phyloP scores from a whole-genome alignment of 2,888 invertebrate species.

The Amphimallon solstitiale region DNA sequence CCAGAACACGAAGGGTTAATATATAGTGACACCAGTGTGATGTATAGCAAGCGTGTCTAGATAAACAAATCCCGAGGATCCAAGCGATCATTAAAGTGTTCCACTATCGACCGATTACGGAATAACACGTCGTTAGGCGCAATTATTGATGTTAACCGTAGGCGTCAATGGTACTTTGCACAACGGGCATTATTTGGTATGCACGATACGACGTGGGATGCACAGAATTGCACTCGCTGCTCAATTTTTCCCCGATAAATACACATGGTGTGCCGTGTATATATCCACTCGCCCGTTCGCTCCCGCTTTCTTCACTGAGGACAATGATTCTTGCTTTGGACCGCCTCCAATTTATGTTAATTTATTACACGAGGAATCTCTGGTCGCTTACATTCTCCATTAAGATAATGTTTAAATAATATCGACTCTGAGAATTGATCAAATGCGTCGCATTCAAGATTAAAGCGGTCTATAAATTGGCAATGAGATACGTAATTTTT shows the following conservation, averaged over 20 bases:
- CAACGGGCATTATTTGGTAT: conserved; percentile 46
- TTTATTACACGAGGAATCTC: conserved; percentile 34
- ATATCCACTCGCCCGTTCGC: conserved; percentile 1
- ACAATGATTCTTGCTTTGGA: conserved; percentile 7
- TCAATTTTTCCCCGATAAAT: conserved; percentile 34
- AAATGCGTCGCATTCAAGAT: not conserved
- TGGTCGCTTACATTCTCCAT: conserved; percentile 39
- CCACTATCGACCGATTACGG: conserved; percentile 52
- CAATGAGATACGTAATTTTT: too few relatives aligned
- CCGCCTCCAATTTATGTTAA: conserved; percentile 34
- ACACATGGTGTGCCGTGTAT: not conserved
- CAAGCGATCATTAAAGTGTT: conserved; percentile 50
- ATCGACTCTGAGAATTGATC: not conserved
- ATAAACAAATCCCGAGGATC: conserved; percentile 39
- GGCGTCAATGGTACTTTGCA: conserved; percentile 45
- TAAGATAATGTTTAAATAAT: conserved; percentile 35
- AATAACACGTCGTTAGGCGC: conserved; percentile 54
- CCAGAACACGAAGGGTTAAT: conserved; percentile 31
- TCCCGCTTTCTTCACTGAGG: conserved; percentile 12
- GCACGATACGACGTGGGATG: conserved; percentile 44
- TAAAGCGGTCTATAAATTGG: too few relatives aligned
- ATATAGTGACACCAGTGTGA: conserved; percentile 45
- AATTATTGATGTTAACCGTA: conserved; percentile 54
- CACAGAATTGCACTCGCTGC: conserved; percentile 37
- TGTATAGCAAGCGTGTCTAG: conserved; percentile 40